A percentile compares a stretch with the other conserved stretches of the same genome.
These are phyloP conservation scores for Lordiphosa fenestrarum DNA, from an alignment of 2,888 invertebrate species.

Conservation along the genomic window DNA sequence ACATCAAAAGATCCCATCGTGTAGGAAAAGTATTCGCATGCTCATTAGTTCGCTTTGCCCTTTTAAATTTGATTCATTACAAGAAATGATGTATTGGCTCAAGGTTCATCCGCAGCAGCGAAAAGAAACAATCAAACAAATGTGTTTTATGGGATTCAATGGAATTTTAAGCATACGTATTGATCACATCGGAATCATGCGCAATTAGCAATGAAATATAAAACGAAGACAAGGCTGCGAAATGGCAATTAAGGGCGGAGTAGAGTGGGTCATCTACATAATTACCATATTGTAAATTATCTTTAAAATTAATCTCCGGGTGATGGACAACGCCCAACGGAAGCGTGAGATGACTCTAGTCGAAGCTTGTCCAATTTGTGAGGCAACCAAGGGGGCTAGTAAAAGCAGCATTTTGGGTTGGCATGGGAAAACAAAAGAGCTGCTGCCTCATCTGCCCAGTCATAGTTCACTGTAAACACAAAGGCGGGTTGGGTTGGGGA, in stretches of 20 bases:
- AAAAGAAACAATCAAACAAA: slow-evolving; percentile 15
- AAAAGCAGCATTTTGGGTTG: slow-evolving; percentile 27
- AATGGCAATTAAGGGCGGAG: slow-evolving; percentile 32
- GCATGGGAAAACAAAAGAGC: slow-evolving; percentile 30
- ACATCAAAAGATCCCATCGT: slow-evolving; percentile 28
- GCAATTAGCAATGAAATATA: slow-evolving; percentile 44
- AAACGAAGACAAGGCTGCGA: slow-evolving; percentile 42
- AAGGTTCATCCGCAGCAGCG: slow-evolving; percentile 36
- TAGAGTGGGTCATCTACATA: slow-evolving; percentile 58
- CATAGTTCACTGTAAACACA: slow-evolving; percentile 64
- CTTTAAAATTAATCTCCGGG: slow-evolving; percentile 21
- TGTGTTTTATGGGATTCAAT: slow-evolving; percentile 13
- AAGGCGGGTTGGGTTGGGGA: slow-evolving; percentile 20
- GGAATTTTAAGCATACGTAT: slow-evolving; percentile 43
- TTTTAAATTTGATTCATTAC: slow-evolving; percentile 32
- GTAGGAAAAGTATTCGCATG: slow-evolving; percentile 54
- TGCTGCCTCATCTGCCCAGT: slow-evolving; percentile 53
- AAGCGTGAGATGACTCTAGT: slow-evolving; percentile 42
- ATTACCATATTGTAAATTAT: slow-evolving; percentile 61
- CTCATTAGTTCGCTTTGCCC: slow-evolving; percentile 54
- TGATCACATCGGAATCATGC: slow-evolving; percentile 34
- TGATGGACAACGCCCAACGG: slow-evolving; percentile 57
- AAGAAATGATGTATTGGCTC: slow-evolving; percentile 47
- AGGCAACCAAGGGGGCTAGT: not conserved
- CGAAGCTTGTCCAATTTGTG: slow-evolving; percentile 24